Conservation (phyloP, 2,113 vertebrate genomes). For the Ptilonorhynchus violaceus region DNA sequence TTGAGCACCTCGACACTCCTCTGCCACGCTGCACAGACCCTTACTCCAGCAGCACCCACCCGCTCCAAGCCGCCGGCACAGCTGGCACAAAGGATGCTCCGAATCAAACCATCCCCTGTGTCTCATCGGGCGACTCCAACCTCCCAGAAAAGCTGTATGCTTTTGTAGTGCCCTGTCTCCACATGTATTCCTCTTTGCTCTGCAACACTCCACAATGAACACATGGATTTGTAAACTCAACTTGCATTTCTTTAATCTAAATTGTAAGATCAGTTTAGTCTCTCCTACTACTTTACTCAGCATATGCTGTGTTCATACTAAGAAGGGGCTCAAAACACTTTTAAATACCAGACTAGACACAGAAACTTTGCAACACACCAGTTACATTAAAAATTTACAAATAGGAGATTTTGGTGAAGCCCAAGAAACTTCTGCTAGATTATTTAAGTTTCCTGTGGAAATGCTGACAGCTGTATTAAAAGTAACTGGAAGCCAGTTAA, state of each 20-base stretch:
- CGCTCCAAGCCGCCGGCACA: neutral
- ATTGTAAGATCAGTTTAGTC: neutral
- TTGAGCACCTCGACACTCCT: neutral
- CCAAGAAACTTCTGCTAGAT: neutral
- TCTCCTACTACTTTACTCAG: neutral
- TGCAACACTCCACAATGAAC: neutral
- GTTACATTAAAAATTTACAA: neutral
- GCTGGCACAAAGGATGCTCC: rapidly evolving
- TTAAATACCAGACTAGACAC: neutral
- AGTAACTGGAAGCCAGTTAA: neutral
- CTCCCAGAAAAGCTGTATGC: neutral
- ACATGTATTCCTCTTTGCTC: neutral
- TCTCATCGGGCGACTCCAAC: rapidly evolving
- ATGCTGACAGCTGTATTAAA: neutral
- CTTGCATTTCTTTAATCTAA: neutral
- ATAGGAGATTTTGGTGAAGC: neutral
- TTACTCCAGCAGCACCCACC: neutral
- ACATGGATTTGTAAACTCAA: neutral
- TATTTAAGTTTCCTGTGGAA: neutral
- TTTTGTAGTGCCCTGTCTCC: neutral
- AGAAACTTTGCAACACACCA: neutral
- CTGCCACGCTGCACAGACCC: rapidly evolving
- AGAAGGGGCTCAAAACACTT: neutral
- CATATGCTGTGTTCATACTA: neutral
- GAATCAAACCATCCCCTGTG: neutral